These are phyloP conservation scores for Nebria brevicollis DNA, from an alignment of 2,888 invertebrate genomes.

Conservation along the genomic window DNA sequence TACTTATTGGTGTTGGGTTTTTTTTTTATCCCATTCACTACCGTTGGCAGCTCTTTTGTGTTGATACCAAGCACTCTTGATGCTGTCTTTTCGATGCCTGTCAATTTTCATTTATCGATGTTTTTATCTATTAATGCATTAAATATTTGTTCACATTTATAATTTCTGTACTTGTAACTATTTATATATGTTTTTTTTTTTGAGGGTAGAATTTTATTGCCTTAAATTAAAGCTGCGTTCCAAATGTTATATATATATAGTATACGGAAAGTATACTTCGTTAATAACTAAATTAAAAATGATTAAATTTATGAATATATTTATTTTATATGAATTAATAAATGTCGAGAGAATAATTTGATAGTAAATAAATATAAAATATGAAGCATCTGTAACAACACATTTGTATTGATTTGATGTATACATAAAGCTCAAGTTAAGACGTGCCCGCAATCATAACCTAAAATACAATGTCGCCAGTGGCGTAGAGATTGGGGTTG, in stretches of 20 bases:
- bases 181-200: not conserved
- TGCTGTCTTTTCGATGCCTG: not conserved
- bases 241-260: too few species aligned
- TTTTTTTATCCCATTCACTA: not conserved
- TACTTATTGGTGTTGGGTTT: not conserved
- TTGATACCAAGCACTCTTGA: not conserved
- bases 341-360: not conserved
- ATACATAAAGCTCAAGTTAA: not conserved
- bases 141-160: not conserved
- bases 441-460: not conserved
- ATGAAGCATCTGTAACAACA: not conserved
- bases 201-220: too few species aligned
- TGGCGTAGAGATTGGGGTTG: too few species aligned
- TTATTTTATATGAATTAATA: not conserved
- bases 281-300: too few species aligned
- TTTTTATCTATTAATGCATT: not conserved
- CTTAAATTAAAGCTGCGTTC: too few species aligned
- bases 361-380: not conserved
- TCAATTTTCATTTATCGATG: constrained; percentile 1
- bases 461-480: not conserved
- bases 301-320: not conserved
- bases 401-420: not conserved
- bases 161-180: not conserved
- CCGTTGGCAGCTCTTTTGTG: not conserved
- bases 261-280: too few species aligned